These are phyloP conservation scores for Luscinia megarhynchos DNA, from an alignment of 2,797 vertebrate genomes.

Conservation along the genomic window DNA sequence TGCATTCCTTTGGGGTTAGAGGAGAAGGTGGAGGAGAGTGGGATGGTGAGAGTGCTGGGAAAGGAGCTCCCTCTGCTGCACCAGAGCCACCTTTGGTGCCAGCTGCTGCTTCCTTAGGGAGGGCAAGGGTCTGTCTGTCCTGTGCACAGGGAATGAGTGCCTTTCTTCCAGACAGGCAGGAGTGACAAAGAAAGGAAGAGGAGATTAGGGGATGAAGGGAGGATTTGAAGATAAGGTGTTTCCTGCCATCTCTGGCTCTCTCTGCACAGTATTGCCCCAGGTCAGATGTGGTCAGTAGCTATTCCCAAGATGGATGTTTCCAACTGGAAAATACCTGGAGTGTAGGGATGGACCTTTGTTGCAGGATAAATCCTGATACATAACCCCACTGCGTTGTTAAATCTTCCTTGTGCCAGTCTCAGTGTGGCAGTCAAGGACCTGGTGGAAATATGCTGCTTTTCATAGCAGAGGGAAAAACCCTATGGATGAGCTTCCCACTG, in stretches of 20 bases:
- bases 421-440: not conserved
- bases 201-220: not conserved
- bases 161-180: not conserved
- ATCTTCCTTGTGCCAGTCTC: not conserved
- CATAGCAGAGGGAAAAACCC: not conserved
- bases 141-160: no score
- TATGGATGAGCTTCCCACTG: not conserved
- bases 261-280: not conserved
- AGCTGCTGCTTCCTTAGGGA: not conserved
- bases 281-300: not conserved
- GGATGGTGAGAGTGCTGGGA: not conserved
- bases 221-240: not conserved
- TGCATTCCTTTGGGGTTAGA: not conserved
- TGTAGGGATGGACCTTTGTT: not conserved
- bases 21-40: not conserved
- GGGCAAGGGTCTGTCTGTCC: not conserved
- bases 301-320: not conserved
- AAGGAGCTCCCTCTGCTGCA: not conserved
- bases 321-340: not conserved
- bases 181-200: not conserved
- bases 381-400: not conserved
- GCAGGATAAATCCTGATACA: not conserved
- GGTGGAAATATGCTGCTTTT: fast-evolving
- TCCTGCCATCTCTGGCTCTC: not conserved
- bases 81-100: not conserved